Evolutionary conservation across 2,888 invertebrate species (phyloP).

Genomic region (Flexamia atlantica): DNA sequence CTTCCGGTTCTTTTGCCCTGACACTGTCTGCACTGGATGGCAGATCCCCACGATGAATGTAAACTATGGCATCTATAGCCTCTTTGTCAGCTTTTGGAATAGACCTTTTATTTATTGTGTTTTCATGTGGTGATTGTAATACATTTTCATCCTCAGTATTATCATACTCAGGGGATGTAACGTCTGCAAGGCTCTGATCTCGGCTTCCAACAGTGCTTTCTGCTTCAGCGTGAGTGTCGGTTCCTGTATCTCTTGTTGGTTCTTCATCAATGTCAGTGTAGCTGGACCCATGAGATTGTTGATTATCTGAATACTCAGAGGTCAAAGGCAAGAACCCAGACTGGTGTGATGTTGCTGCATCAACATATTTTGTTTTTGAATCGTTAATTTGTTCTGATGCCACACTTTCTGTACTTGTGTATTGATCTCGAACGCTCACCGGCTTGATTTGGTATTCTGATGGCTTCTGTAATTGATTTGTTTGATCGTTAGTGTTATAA

Average conservation of each 20-base stretch:
- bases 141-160: neutral
- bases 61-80: neutral
- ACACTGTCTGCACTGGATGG: neutral
- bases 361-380: neutral
- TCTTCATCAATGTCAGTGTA: constrained; percentile 4
- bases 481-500: neutral
- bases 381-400: neutral
- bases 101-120: neutral
- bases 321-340: neutral
- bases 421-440: neutral
- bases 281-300: neutral
- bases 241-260: neutral
- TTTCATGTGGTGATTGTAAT: neutral
- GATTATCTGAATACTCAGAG: neutral
- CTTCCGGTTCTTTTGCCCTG: neutral
- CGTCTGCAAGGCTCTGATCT: neutral
- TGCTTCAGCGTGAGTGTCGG: neutral
- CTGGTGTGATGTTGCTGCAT: constrained; percentile 8
- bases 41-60: neutral
- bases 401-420: neutral
- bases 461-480: neutral
- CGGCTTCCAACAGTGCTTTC: neutral
- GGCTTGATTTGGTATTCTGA: neutral
- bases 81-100: too few species aligned
- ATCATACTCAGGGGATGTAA: neutral